Evolutionary conservation across 1,140 invertebrate species (phyloP).

Genomic region (Drosophila carrolli): DNA sequence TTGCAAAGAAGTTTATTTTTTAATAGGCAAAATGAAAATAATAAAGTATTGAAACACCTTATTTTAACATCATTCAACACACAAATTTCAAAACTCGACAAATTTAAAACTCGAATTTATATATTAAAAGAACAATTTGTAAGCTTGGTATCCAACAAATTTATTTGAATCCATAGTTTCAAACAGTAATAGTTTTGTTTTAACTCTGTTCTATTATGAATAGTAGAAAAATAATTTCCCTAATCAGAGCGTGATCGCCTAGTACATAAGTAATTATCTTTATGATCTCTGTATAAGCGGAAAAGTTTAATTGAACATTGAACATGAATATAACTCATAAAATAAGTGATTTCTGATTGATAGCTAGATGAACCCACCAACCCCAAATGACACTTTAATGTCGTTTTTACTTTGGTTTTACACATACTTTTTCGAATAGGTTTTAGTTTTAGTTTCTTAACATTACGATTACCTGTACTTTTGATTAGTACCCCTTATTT

Average conservation of each 20-base stretch:
- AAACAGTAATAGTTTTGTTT: no score
- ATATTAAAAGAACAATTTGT: no score
- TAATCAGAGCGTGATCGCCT: not conserved
- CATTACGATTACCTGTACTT: not conserved
- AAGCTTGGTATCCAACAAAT: no score
- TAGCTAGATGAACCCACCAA: slow-evolving; percentile 9
- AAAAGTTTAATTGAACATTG: slow-evolving; percentile 15
- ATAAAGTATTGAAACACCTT: no score
- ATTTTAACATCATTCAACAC: no score
- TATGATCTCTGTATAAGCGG: slow-evolving; percentile 6
- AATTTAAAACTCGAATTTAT: no score
- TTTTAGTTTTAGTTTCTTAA: not conserved
- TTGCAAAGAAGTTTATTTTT: no score
- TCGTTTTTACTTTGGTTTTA: not conserved
- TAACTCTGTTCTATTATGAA: not conserved
- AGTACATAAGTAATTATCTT: slow-evolving; percentile 2
- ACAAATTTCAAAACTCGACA: no score
- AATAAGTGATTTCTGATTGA: slow-evolving; percentile 13
- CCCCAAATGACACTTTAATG: slow-evolving; percentile 22
- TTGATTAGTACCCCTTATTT: not conserved
- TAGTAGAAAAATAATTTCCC: not conserved
- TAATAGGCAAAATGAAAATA: no score
- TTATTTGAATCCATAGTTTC: no score
- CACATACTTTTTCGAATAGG: not conserved
- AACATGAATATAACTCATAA: not conserved